Percentiles rank a stretch among this genome's conserved stretches.
These are phyloP conservation scores for Malurus alboscapulatus DNA, from an alignment of 2,113 vertebrate genomes.

Conservation along the genomic window DNA sequence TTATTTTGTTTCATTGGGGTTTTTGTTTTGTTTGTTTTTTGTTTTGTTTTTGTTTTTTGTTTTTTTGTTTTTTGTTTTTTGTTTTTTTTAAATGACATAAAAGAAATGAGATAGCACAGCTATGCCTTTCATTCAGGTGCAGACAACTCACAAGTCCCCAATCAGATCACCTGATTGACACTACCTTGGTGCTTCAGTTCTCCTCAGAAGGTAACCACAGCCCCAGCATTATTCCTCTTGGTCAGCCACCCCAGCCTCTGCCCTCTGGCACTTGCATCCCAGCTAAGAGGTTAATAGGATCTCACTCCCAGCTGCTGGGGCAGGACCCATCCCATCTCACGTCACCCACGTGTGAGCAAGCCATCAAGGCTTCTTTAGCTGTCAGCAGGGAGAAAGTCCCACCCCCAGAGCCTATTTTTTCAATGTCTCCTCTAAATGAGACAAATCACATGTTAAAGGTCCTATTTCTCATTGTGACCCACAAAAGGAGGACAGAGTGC, in stretches of 20 bases:
- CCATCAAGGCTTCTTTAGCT: neutral
- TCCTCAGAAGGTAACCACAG: neutral
- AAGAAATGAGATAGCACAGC: neutral
- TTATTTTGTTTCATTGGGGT: no score
- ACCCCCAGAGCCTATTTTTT: neutral
- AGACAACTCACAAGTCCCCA: neutral
- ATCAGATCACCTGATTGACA: neutral
- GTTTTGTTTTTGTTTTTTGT: neutral
- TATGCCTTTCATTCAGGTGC: neutral
- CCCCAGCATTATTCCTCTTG: accelerated
- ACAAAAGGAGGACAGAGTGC: neutral
- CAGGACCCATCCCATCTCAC: neutral
- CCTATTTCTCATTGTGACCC: neutral
- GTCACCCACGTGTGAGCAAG: accelerated
- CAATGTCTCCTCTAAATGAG: neutral
- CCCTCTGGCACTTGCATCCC: neutral
- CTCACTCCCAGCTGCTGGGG: neutral
- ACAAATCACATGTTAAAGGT: neutral
- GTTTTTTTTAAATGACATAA: neutral
- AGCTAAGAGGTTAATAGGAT: neutral
- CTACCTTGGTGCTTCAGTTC: neutral
- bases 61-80: neutral
- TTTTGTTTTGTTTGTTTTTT: no score
- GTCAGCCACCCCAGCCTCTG: neutral
- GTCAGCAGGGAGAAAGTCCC: neutral